These are phyloP conservation scores for Embidobia sp. DNA, from an alignment of 2,888 invertebrate species.

Conservation along the genomic window DNA sequence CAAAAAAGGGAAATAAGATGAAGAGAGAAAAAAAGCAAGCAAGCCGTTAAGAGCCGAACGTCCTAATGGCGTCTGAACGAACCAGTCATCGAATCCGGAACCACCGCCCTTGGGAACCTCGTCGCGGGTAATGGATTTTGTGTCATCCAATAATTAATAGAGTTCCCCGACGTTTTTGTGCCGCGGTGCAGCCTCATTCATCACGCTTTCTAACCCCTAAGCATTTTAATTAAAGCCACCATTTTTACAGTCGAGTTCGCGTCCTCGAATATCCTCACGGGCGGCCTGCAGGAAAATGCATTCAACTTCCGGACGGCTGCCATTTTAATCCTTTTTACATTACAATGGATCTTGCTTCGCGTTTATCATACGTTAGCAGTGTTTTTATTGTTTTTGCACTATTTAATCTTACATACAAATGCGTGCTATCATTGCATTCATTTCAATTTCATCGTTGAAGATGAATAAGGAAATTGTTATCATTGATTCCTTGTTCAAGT, in stretches of 20 bases:
- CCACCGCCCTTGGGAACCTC: slow-evolving; percentile 72
- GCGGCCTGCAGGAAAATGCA: slow-evolving; percentile 51
- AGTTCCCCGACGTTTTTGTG: slow-evolving; percentile 73
- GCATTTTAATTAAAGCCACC: slow-evolving; percentile 80
- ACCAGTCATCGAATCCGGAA: slow-evolving; percentile 72
- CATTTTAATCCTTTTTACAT: slow-evolving; percentile 32
- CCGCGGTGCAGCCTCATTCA: slow-evolving; percentile 76
- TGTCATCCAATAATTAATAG: slow-evolving; percentile 81
- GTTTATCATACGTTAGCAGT: slow-evolving; percentile 10
- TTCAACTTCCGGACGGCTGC: slow-evolving; percentile 48
- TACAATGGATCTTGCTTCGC: too few relatives aligned
- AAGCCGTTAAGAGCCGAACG: slow-evolving; percentile 53
- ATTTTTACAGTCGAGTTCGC: slow-evolving; percentile 70
- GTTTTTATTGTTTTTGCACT: slow-evolving; percentile 20
- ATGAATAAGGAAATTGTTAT: too few relatives aligned
- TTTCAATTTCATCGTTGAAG: too few relatives aligned
- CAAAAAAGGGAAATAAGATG: slow-evolving; percentile 34
- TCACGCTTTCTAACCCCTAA: slow-evolving; percentile 81
- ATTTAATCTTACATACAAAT: too few relatives aligned
- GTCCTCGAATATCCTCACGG: slow-evolving; percentile 43
- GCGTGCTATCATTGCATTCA: too few relatives aligned
- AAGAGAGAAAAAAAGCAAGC: slow-evolving; percentile 34
- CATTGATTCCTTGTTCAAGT: too few relatives aligned
- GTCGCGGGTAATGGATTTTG: slow-evolving; percentile 79
- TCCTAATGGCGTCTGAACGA: slow-evolving; percentile 71